Evolutionary conservation across 2,888 invertebrate genomes (phyloP), one percentile per base, ranked within the genome.

Genomic region (Caenorhabditis panamensis): DNA sequence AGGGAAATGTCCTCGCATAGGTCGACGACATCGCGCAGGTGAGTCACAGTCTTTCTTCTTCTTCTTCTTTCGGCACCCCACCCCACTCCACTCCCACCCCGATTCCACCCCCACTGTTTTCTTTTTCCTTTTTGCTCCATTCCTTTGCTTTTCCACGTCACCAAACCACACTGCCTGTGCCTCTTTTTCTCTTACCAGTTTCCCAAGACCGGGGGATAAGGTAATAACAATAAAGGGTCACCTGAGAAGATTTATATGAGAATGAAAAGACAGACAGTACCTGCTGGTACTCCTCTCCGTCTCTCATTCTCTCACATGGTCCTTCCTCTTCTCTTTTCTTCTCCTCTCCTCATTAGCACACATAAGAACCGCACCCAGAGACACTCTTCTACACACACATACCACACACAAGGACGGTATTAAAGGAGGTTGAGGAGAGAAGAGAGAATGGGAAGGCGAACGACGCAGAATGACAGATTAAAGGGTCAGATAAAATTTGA

Each of bases 1-100:
- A 73, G 73, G 73, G 73, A 73, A 73, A 73, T 73, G 73, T 73
- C 73, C 64, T 73, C 73, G 73, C 73, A 73, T 73, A 73, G 73
- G 66, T 73, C 73, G 73, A 73, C 73, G 73, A 73, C 73, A 73
- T 73, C 73, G 73, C 73, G 73, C 58, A 58, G 73, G 73, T 73
- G 76, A 76, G 76, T 76, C 59, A 53, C 41, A 37, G 24, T 18
- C 26, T 22, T 37, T 71, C 53, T 62, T 54, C 37, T 41, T 26
- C 22, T 59, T 41, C 47, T 47, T 54, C 20, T 44, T 62, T 59
- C 51, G 4, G n/a, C 54, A 26, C 54, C 11, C 13, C n/a, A n/a
- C 6, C 13, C 28, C 54, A n/a, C 24, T 24, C 24, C 24, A 3
- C 24, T 24, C 22, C 8, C 51, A 16, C 24, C 51, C 24, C 24